phyloP scores from a whole-genome alignment of 2,888 invertebrate species.

The Dioctria linearis region DNA sequence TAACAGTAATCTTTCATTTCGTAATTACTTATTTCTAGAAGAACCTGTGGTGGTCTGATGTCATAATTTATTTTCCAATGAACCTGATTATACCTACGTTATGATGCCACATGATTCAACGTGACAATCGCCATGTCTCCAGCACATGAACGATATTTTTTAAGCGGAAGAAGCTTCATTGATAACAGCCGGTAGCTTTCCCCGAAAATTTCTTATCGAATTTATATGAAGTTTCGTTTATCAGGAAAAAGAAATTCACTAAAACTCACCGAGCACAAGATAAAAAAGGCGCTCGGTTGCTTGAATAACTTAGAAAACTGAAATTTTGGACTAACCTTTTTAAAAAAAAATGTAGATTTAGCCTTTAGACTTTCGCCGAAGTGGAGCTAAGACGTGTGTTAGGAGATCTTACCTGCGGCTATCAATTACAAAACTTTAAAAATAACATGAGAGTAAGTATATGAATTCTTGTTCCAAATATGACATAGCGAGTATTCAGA shows the following conservation, averaged over 20 bases:
- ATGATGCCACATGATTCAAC: not conserved
- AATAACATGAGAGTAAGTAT: too few relatives aligned
- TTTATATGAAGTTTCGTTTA: not conserved
- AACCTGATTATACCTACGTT: not conserved
- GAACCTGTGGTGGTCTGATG: not conserved
- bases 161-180: not conserved
- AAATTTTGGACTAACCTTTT: too few relatives aligned
- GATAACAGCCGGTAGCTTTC: not conserved
- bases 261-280: too few relatives aligned
- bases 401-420: too few relatives aligned
- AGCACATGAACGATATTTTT: not conserved
- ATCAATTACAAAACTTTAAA: too few relatives aligned
- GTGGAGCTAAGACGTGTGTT: too few relatives aligned
- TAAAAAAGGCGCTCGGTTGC: too few relatives aligned
- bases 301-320: too few relatives aligned
- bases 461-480: too few relatives aligned
- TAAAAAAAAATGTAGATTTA: too few relatives aligned
- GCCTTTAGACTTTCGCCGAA: too few relatives aligned
- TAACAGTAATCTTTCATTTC: not conserved
- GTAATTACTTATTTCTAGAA: not conserved
- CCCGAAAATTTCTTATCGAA: not conserved
- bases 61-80: not conserved
- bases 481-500: too few relatives aligned
- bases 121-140: not conserved
- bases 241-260: not conserved